phyloP scores from a whole-genome alignment of 2,797 vertebrate species.

The Danio tinwini region DNA sequence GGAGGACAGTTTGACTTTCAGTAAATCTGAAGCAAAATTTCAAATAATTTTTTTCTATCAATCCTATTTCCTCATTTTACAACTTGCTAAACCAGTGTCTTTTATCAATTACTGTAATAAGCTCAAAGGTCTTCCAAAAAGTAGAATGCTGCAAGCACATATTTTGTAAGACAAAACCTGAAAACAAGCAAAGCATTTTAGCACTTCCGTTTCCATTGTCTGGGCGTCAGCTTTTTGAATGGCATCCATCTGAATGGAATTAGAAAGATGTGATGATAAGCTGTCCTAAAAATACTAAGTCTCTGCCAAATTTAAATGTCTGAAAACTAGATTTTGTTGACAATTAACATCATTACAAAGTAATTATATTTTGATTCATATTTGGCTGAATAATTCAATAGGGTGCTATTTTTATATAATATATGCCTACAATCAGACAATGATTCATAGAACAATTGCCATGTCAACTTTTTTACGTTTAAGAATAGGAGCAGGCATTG shows the following conservation, averaged over 20 bases:
- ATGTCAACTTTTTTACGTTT: too few relatives aligned
- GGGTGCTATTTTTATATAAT: too few relatives aligned
- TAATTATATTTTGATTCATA: too few relatives aligned
- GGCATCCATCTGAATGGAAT: neutral
- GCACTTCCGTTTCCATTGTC: neutral
- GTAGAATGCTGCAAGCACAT: neutral
- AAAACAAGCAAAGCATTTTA: neutral
- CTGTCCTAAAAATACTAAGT: too few relatives aligned
- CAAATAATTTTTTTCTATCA: neutral
- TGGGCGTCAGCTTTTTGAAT: neutral
- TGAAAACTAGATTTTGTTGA: neutral
- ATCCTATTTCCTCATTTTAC: neutral
- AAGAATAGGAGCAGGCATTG: too few relatives aligned
- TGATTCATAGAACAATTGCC: too few relatives aligned
- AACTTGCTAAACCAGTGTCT: neutral
- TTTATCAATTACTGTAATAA: neutral
- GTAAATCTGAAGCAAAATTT: too few relatives aligned
- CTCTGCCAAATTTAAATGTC: too few relatives aligned
- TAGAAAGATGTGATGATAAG: too few relatives aligned
- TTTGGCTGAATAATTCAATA: too few relatives aligned
- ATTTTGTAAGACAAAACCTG: neutral
- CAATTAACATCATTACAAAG: too few relatives aligned
- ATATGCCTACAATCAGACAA: too few relatives aligned
- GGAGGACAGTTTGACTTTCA: neutral
- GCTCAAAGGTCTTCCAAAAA: neutral